phyloP scores from a whole-genome alignment of 1,140 invertebrate species.

The Apocrypta bakeri region DNA sequence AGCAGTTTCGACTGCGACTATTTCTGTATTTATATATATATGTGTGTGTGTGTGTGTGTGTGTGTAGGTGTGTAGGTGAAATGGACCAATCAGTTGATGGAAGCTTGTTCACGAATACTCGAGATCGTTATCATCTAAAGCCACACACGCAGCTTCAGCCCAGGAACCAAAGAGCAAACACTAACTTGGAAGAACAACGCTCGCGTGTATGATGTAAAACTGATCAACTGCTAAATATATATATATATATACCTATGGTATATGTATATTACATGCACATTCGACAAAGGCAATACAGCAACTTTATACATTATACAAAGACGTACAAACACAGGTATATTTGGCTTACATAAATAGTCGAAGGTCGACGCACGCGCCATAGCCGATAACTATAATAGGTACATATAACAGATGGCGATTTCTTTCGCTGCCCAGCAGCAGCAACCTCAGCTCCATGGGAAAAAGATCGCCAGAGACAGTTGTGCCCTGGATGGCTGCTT shows the following conservation, averaged over 20 bases:
- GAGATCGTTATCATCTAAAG: background rate
- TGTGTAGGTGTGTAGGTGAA: too few relatives aligned
- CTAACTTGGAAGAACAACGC: background rate
- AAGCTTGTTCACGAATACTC: background rate
- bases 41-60: too few relatives aligned
- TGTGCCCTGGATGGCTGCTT: background rate
- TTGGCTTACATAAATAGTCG: slow-evolving; percentile 44
- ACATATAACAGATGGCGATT: background rate
- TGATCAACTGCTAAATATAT: too few relatives aligned
- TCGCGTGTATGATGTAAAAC: background rate
- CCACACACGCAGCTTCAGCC: background rate
- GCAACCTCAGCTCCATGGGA: slow-evolving; percentile 22
- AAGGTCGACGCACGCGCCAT: slow-evolving; percentile 28
- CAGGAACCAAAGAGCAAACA: background rate
- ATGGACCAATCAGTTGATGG: too few relatives aligned
- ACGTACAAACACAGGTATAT: slow-evolving; percentile 13
- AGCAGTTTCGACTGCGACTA: too few relatives aligned
- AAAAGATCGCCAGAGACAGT: background rate
- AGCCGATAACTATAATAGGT: slow-evolving; percentile 16
- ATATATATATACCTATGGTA: too few relatives aligned
- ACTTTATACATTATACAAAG: background rate
- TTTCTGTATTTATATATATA: too few relatives aligned
- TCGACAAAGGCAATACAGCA: too few relatives aligned
- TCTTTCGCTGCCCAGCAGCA: background rate
- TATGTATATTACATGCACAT: too few relatives aligned